These are phyloP conservation scores for Pandemis corylana DNA, from an alignment of 2,888 invertebrate species.

Conservation along the genomic window DNA sequence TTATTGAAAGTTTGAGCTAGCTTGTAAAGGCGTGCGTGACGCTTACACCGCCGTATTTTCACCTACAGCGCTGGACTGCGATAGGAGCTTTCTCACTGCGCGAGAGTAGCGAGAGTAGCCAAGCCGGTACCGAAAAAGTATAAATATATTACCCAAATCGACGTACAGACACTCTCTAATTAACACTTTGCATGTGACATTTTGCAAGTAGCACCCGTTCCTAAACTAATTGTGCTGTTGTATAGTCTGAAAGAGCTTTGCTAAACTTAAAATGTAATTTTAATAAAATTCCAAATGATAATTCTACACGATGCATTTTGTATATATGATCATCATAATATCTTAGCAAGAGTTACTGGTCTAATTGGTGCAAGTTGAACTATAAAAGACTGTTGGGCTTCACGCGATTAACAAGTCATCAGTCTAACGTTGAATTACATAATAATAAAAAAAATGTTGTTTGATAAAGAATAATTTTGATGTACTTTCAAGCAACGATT, in stretches of 20 bases:
- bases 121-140: slow-evolving; percentile 36
- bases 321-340: too few species aligned
- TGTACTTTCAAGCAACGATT: too few species aligned
- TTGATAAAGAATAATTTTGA: too few species aligned
- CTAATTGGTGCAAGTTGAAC: too few species aligned
- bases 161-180: not conserved
- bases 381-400: too few species aligned
- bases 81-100: slow-evolving; percentile 74
- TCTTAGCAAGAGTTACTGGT: too few species aligned
- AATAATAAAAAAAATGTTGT: too few species aligned
- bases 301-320: too few species aligned
- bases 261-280: not conserved
- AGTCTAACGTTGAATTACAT: too few species aligned
- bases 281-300: too few species aligned
- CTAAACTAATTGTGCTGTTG: not conserved
- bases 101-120: slow-evolving; percentile 56
- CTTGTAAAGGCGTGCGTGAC: slow-evolving; percentile 63
- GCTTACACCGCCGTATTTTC: slow-evolving; percentile 68
- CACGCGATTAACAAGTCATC: too few species aligned
- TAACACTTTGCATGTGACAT: not conserved
- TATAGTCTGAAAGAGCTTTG: not conserved
- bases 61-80: slow-evolving; percentile 55
- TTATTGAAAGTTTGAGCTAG: slow-evolving; percentile 55
- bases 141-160: slow-evolving; percentile 16
- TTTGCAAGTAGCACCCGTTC: not conserved